Evolutionary conservation across 2,113 vertebrate genomes (phyloP), one percentile per base, ranked within the genome.

Genomic region (Thalassoma bifasciatum): DNA sequence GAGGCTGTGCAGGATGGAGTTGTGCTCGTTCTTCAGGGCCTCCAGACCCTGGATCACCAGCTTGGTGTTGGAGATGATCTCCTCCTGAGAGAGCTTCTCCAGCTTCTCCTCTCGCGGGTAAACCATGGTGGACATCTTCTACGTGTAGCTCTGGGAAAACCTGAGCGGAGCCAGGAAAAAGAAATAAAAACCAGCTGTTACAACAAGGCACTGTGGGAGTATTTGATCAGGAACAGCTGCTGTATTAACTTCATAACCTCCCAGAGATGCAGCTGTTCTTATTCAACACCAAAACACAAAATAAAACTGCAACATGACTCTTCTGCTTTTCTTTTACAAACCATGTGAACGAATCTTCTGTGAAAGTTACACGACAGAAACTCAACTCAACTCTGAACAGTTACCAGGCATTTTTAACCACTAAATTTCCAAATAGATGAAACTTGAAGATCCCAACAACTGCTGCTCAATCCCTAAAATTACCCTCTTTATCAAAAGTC

Each of bases 1-100:
- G 61, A 99, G 94, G 88, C 96, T 99, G 88, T 99, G 97, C 76
- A 99, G 94, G 86, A 99, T 98, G 30, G 98, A 97, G 92, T 99
- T 98, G 88, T 99, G 97, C 60, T 99, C 98, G 19, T 96, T 99
- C 91, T 96, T 98, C 50, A 99, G 92, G 6, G 98, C 97, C 90
- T 99, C 98, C 75, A 99, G 93, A 5, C 98, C 98, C 86, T 99
- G 98, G 93, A 97, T 98, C 73, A 99, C 98, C 82, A 98, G 91
- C 83, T 97, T 97, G 1, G 98, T 99, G 91, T 97, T 98, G 38
- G 96, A 97, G 92, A 99, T 96, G 16, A 99, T 99, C 92, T 99
- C 98, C 86, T 99, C 98, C 94, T 99, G 98, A 73, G 95, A 96
- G 68, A 99, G 93, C 84, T 98, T 98, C 90, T 98, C 96, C 8